Evolutionary conservation across 2,113 vertebrate species (phyloP).

Genomic region (Phodopus roborovskii): DNA sequence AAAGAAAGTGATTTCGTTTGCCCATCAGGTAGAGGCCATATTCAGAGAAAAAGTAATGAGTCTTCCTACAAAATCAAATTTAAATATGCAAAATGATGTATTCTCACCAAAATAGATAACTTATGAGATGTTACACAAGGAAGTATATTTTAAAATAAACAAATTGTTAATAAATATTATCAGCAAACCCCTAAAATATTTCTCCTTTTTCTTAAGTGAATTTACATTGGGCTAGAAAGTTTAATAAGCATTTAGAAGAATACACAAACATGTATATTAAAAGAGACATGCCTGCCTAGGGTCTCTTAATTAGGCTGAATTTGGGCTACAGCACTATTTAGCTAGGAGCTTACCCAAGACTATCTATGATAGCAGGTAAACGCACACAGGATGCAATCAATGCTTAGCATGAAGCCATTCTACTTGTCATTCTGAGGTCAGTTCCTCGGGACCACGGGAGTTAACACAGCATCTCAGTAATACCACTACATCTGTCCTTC

Average conservation of each 20-base stretch:
- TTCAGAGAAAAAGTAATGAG: constrained; percentile 20
- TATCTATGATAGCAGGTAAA: constrained; percentile 36
- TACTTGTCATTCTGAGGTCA: too few species aligned
- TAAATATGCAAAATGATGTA: constrained; percentile 35
- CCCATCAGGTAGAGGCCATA: background rate
- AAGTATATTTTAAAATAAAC: constrained; percentile 53
- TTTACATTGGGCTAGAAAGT: constrained; percentile 41
- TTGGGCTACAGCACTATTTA: constrained; percentile 40
- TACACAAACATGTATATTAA: constrained; percentile 12
- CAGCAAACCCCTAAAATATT: constrained; percentile 5
- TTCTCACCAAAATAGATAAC: background rate
- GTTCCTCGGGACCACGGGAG: background rate
- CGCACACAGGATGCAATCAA: constrained; percentile 31
- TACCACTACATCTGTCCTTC: constrained; percentile 4
- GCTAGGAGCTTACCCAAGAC: constrained; percentile 57
- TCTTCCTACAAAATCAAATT: constrained; percentile 38
- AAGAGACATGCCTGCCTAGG: constrained; percentile 34
- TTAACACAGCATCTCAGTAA: constrained; percentile 44
- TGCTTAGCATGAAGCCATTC: constrained; percentile 37
- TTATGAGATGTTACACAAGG: background rate
- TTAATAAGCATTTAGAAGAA: constrained; percentile 49
- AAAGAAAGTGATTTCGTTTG: constrained; percentile 35
- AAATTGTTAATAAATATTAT: constrained; percentile 37
- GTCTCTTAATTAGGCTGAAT: constrained; percentile 34
- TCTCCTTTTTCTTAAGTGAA: background rate